Percentiles rank a stretch among this genome's conserved stretches.
Evolutionary conservation across 2,113 vertebrate genomes (phyloP).

Genomic region (Gymnarchus niloticus): DNA sequence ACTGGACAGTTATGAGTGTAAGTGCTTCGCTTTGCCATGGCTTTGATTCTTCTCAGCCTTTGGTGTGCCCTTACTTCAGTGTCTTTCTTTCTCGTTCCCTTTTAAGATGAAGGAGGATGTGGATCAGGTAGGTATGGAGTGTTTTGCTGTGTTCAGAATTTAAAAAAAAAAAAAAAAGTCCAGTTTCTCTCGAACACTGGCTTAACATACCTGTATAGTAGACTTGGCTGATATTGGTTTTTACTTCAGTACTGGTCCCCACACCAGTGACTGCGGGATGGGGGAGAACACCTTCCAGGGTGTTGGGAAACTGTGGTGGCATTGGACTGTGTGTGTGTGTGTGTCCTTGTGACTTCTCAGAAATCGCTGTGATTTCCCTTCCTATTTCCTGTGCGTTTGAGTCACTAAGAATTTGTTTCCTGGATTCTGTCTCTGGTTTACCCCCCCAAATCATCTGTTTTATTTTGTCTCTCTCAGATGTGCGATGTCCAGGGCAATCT

Average conservation of each 20-base stretch:
- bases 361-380: no score
- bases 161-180: neutral
- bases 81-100: neutral
- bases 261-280: neutral
- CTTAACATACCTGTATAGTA: neutral
- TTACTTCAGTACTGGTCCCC: neutral
- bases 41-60: neutral
- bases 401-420: no score
- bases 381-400: no score
- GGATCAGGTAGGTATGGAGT: slow-evolving; percentile 55
- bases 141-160: neutral
- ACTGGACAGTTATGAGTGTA: neutral
- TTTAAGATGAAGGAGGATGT: slow-evolving; percentile 67
- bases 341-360: no score
- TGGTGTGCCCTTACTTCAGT: neutral
- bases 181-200: neutral
- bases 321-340: neutral
- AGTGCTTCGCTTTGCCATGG: neutral
- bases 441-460: no score
- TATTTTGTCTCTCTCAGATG: slow-evolving; percentile 56
- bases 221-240: neutral
- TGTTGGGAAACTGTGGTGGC: neutral
- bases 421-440: neutral
- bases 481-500: slow-evolving; percentile 90
- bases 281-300: no score